These are phyloP conservation scores for Lochmaea crataegi DNA, from an alignment of 2,888 invertebrate genomes.

Conservation along the genomic window DNA sequence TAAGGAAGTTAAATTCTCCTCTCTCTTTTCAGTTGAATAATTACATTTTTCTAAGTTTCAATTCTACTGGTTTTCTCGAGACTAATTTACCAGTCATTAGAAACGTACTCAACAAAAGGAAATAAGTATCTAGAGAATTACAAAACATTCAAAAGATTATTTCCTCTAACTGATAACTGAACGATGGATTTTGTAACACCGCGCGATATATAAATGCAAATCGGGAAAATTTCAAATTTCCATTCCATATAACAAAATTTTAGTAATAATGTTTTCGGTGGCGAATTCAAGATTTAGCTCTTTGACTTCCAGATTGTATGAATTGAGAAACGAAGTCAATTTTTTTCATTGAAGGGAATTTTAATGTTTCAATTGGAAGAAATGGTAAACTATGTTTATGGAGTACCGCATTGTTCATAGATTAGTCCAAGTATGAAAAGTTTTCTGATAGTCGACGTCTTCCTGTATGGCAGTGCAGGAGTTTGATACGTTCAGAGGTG, in stretches of 20 bases:
- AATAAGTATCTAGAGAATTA: slow-evolving; percentile 9
- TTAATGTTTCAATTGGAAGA: too few relatives aligned
- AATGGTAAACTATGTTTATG: too few relatives aligned
- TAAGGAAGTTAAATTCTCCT: background rate
- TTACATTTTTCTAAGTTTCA: slow-evolving; percentile 9
- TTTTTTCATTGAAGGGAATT: background rate
- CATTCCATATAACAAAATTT: background rate
- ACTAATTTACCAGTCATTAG: slow-evolving; percentile 9
- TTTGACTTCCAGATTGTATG: background rate
- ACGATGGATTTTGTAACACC: background rate
- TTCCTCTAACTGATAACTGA: background rate
- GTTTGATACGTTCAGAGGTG: too few relatives aligned
- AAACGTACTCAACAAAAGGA: slow-evolving; percentile 3
- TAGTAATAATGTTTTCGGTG: background rate
- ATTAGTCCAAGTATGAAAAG: too few relatives aligned
- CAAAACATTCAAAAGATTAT: slow-evolving; percentile 14
- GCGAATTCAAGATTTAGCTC: background rate
- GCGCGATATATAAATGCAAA: slow-evolving; percentile 13
- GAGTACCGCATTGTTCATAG: too few relatives aligned
- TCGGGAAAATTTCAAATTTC: slow-evolving; percentile 13
- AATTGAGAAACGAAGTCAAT: background rate
- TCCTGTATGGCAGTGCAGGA: too few relatives aligned
- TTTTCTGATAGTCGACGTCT: too few relatives aligned
- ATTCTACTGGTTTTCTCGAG: background rate
- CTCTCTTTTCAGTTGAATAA: background rate